phyloP scores from a whole-genome alignment of 2,113 vertebrate species.

The Melanerpes formicivorus region DNA sequence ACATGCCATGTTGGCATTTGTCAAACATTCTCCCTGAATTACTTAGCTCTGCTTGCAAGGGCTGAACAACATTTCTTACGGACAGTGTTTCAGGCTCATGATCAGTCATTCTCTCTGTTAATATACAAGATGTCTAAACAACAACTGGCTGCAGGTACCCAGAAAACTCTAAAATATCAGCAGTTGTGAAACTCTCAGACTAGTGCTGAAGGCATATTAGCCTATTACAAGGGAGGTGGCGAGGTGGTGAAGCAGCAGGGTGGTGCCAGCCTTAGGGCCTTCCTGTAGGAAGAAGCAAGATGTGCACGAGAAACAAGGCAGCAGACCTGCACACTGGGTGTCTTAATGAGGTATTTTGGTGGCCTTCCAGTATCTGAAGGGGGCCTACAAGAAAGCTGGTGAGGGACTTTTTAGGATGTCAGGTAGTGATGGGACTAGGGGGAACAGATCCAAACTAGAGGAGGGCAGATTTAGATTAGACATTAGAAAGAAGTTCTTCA shows the following conservation, averaged over 20 bases:
- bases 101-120: background rate
- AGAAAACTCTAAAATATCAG: background rate
- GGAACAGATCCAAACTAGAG: too few relatives aligned
- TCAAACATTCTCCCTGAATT: background rate
- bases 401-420: too few relatives aligned
- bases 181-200: background rate
- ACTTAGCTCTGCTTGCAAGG: background rate
- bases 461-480: too few relatives aligned
- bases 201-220: background rate
- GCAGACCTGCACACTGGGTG: fast-evolving
- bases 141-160: background rate
- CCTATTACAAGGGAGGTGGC: background rate
- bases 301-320: background rate
- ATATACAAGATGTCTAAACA: background rate
- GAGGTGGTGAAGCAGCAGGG: background rate
- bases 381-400: too few relatives aligned
- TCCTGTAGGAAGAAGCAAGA: background rate
- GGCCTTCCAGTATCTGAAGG: too few relatives aligned
- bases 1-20: background rate
- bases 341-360: background rate
- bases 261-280: background rate
- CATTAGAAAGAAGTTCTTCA: too few relatives aligned
- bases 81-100: background rate
- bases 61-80: background rate
- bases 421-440: too few relatives aligned